A percentile compares a stretch with the other conserved stretches of the same genome.
Evolutionary conservation across 2,797 vertebrate genomes (phyloP).

Genomic region (Clarias platycephalus): DNA sequence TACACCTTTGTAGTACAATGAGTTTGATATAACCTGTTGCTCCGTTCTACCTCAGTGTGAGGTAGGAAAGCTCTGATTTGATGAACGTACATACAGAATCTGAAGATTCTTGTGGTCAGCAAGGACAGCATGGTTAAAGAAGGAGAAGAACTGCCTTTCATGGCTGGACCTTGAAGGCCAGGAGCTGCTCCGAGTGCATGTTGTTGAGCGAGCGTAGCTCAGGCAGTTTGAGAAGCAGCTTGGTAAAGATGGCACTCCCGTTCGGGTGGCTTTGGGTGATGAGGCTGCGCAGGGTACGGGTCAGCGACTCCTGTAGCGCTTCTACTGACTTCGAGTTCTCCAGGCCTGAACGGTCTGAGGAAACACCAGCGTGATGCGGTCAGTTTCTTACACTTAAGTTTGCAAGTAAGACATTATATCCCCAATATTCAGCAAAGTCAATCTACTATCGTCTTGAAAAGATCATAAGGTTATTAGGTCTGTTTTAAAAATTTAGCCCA

Average conservation of each 20-base stretch:
- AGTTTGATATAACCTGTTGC: slow-evolving; percentile 25
- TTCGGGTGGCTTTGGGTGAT: slow-evolving; percentile 93
- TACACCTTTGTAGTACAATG: slow-evolving; percentile 68
- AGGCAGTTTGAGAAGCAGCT: slow-evolving; percentile 92
- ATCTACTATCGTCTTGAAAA: background rate
- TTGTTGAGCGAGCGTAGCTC: slow-evolving; percentile 97
- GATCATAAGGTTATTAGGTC: background rate
- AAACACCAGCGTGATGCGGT: background rate
- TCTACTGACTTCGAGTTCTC: slow-evolving; percentile 95
- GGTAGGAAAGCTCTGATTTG: background rate
- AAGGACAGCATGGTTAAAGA: slow-evolving; percentile 30
- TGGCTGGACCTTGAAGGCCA: slow-evolving; percentile 94
- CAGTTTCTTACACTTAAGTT: background rate
- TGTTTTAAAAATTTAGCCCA: background rate
- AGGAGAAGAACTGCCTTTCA: slow-evolving; percentile 51
- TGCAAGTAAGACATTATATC: background rate
- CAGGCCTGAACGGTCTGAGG: slow-evolving; percentile 70
- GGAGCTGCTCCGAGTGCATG: slow-evolving; percentile 96
- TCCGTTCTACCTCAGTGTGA: background rate
- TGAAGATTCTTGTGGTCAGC: slow-evolving; percentile 27
- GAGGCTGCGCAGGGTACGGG: slow-evolving; percentile 89
- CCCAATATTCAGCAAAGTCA: background rate
- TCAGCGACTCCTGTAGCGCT: slow-evolving; percentile 92
- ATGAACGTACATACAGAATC: background rate
- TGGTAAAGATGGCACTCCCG: slow-evolving; percentile 93